Percentiles rank a stretch among this genome's conserved stretches.
Evolutionary conservation across 2,113 vertebrate genomes (phyloP).

Genomic region (Hippocampus abdominalis): DNA sequence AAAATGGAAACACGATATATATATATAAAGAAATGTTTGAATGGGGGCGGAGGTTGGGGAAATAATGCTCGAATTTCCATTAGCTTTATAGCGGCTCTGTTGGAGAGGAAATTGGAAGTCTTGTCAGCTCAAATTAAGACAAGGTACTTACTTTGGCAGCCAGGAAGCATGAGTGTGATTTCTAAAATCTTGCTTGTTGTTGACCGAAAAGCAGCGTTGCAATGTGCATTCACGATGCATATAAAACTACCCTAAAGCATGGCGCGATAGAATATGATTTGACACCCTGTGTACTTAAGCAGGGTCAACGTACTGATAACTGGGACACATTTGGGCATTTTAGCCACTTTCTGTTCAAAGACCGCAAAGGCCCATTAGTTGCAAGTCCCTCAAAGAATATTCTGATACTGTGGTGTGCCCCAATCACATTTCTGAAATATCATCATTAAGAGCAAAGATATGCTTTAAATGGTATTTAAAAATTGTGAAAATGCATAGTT

Average conservation of each 20-base stretch:
- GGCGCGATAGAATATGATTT: not conserved
- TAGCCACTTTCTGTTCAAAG: no score
- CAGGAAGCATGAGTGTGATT: not conserved
- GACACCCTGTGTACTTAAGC: not conserved
- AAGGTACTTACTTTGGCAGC: conserved; percentile 18
- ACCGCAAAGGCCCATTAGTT: no score
- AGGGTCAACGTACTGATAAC: no score
- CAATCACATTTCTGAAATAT: not conserved
- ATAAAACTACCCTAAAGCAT: not conserved
- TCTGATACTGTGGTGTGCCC: not conserved
- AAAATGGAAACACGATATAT: conserved; percentile 26
- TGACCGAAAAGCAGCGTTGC: not conserved
- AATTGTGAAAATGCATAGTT: not conserved
- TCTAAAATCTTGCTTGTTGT: not conserved
- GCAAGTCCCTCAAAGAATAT: not conserved
- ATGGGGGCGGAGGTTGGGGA: not conserved
- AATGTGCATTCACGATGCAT: not conserved
- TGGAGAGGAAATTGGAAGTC: conserved; percentile 20
- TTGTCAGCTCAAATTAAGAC: conserved; percentile 24
- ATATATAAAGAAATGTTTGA: conserved; percentile 23
- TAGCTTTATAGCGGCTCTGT: conserved; percentile 18
- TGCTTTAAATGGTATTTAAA: not conserved
- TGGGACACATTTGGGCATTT: no score
- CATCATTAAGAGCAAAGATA: no score
- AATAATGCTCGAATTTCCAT: conserved; percentile 25